Conservation (phyloP, 1,140 invertebrate species). For the Heliothis virescens region DNA sequence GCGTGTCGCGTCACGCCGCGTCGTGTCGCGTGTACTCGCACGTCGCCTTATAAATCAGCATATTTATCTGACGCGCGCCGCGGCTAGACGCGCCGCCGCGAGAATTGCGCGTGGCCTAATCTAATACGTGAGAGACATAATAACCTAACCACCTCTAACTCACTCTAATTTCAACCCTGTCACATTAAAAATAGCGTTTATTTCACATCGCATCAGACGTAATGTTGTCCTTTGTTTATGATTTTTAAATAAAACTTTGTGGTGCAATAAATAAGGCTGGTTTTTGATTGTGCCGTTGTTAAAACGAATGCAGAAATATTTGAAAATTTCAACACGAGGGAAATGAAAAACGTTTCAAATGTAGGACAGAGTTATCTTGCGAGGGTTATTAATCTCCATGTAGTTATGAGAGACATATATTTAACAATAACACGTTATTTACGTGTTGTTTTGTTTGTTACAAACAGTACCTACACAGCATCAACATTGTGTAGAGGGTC, state of each 20-base stretch:
- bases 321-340: constrained; percentile 35
- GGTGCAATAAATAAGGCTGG: not conserved
- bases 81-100: constrained; percentile 34
- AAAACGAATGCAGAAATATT: constrained; percentile 37
- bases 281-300: not conserved
- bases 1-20: not conserved
- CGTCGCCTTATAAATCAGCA: constrained; percentile 38
- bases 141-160: constrained; percentile 2
- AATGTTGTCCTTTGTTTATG: not conserved
- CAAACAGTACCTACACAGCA: too few relatives aligned
- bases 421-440: not conserved
- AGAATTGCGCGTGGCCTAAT: constrained; percentile 36
- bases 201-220: not conserved
- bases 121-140: constrained; percentile 38
- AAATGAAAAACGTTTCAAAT: constrained; percentile 44
- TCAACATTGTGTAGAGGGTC: too few relatives aligned
- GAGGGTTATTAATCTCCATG: constrained; percentile 26
- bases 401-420: constrained; percentile 24
- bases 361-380: constrained; percentile 27
- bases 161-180: constrained; percentile 4
- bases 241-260: constrained; percentile 1
- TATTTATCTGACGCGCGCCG: constrained; percentile 31
- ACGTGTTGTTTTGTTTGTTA: not conserved
- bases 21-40: constrained; percentile 5
- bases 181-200: constrained; percentile 13